Percentiles rank a stretch among this genome's conserved stretches.
Evolutionary conservation across 2,113 vertebrate species (phyloP).

Genomic region (Ophiodon elongatus): DNA sequence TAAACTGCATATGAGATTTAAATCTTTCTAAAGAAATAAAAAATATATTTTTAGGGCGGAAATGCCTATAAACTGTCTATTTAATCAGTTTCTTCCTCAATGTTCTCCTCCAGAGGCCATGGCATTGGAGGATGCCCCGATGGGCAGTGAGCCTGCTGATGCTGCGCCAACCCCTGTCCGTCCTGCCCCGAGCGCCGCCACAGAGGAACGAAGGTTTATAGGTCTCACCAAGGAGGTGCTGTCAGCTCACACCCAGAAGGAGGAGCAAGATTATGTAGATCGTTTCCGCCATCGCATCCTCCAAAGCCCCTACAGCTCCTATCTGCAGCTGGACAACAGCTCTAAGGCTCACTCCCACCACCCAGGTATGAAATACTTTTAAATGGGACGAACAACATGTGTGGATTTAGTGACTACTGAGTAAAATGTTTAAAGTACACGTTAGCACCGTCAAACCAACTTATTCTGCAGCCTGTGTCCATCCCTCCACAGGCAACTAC

Average conservation of each 20-base stretch:
- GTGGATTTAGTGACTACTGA: neutral
- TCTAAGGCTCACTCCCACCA: slow-evolving; percentile 82
- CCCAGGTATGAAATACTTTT: slow-evolving; percentile 78
- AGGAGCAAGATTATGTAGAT: slow-evolving; percentile 91
- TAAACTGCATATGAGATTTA: neutral
- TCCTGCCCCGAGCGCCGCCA: slow-evolving; percentile 55
- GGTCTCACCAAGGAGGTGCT: slow-evolving; percentile 90
- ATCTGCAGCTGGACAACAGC: slow-evolving; percentile 85
- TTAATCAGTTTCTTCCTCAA: neutral
- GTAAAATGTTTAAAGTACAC: neutral
- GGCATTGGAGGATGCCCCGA: slow-evolving; percentile 83
- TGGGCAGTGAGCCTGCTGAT: slow-evolving; percentile 84
- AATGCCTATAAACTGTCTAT: neutral
- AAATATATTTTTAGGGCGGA: too few species aligned
- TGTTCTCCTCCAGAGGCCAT: slow-evolving; percentile 82
- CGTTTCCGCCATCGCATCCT: slow-evolving; percentile 87
- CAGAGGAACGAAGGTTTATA: slow-evolving; percentile 80
- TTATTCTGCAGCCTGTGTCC: neutral
- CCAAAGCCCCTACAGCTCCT: slow-evolving; percentile 88
- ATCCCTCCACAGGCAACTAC: slow-evolving; percentile 71
- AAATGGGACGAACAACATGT: neutral
- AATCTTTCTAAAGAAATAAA: too few species aligned
- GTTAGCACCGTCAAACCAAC: neutral
- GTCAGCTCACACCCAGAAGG: slow-evolving; percentile 92
- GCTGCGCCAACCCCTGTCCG: slow-evolving; percentile 65